phyloP scores from a whole-genome alignment of 2,797 vertebrate species.

The Pangasius krempfi region DNA sequence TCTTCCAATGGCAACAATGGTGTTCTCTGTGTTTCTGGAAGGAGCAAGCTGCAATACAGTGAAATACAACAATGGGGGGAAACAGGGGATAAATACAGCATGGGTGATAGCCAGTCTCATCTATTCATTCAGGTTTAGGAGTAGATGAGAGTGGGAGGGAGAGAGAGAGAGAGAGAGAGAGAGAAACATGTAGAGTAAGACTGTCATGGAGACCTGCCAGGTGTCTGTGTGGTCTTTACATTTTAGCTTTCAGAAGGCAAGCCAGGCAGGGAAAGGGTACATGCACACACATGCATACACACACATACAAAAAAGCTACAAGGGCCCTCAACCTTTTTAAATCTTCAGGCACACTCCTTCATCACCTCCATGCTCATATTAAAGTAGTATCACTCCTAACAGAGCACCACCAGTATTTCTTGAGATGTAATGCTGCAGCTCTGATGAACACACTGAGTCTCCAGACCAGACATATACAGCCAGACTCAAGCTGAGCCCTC shows the following conservation, averaged over 20 bases:
- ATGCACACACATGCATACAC: conserved; percentile 53
- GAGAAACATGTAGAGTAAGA: conserved; percentile 54
- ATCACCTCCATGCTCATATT: conserved; percentile 53
- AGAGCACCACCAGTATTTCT: conserved; percentile 43
- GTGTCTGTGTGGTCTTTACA: conserved; percentile 82
- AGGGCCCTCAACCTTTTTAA: conserved; percentile 47
- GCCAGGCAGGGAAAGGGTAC: conserved; percentile 74
- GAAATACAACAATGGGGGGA: conserved; percentile 45
- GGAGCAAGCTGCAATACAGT: conserved; percentile 51
- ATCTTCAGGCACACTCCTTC: conserved; percentile 59
- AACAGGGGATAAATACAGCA: conserved; percentile 53
- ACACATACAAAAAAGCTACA: conserved; percentile 31
- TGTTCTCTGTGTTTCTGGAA: background rate
- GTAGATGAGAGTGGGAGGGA: conserved; percentile 33
- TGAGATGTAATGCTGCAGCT: conserved; percentile 49
- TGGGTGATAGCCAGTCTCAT: conserved; percentile 64
- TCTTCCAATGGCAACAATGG: background rate
- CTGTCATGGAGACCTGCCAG: conserved; percentile 77
- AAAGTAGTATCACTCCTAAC: conserved; percentile 46
- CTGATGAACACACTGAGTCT: conserved; percentile 38
- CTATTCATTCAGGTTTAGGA: conserved; percentile 57
- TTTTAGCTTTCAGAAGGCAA: conserved; percentile 80
- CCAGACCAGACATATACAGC: conserved; percentile 37
- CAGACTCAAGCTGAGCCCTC: conserved; percentile 15
- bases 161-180: conserved; percentile 29